Base-by-base conservation (phyloP, 2,888 invertebrate species). In the Drosophila macrospina region DNA sequence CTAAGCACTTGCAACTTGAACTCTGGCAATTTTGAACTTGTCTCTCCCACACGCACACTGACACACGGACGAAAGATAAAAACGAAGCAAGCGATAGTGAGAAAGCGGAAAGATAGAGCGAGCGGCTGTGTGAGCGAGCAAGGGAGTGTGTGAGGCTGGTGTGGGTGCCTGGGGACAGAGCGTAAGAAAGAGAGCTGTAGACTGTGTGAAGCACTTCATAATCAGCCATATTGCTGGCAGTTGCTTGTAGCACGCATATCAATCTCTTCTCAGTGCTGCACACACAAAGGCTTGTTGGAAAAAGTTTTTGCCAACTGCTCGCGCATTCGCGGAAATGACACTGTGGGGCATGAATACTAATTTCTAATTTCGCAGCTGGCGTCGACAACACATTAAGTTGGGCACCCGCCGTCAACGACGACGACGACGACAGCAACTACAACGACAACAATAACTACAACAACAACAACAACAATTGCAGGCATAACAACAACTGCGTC, bases 271-370 rank as follows among this genome's bases (percentile, higher is more conserved):
- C 67, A 59, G 51, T 54, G 66, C 20, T 62, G 62, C 51, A 66
- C 52, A 71, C 63, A 63, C 55, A 61, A 80, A 78, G 80, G 59
- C 71, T 65, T 67, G 37, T 44, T 59, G 60, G 56, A 67, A 70
- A 68, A 73, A 75, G 51, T 68, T 83, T 1, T 74, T 57, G 74
- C 73, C 55, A 77, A 77, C 68, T 76, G 52, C 68, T 67, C 81
- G 82, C 86, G 83, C 78, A 78, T 78, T 77, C 81, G 86, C 78
- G 88, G 88, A 88, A 91, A 90, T 90, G 91, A 86, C 90, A 90
- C 90, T 91, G 86, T 85, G 74, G 90, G 90, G 88, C 90, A 88
- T 90, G 91, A 91, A 90, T 90, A 90, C 89, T 90, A 91, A 91
- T 91, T 90, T 87, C 85, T 90, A 90, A 90, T 91, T 90, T 89